Evolutionary conservation across 2,797 vertebrate species (phyloP).

Genomic region (Poecilia wingei): DNA sequence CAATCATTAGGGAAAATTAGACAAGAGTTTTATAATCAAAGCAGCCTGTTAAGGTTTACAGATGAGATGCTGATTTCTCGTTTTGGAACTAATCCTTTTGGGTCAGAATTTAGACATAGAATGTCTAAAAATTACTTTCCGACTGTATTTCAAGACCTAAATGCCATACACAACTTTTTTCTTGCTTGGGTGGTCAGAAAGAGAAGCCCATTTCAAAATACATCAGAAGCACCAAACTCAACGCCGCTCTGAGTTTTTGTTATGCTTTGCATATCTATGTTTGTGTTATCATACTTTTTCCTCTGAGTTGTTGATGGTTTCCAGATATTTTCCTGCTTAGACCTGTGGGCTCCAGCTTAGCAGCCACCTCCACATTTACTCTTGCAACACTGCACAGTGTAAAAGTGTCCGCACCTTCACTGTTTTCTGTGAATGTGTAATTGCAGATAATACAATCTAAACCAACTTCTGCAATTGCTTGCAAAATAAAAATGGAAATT

Average conservation of each 20-base stretch:
- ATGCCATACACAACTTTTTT: neutral
- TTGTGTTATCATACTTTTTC: neutral
- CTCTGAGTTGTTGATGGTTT: neutral
- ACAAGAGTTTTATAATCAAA: neutral
- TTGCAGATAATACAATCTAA: neutral
- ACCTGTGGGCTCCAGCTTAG: constrained; percentile 13
- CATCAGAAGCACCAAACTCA: neutral
- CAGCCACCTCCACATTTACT: neutral
- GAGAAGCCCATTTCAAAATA: neutral
- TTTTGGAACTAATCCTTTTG: neutral
- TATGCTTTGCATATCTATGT: constrained; percentile 2
- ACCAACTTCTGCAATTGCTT: constrained; percentile 14
- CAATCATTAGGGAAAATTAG: neutral
- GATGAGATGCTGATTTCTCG: neutral
- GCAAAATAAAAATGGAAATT: constrained; percentile 8
- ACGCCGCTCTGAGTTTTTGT: neutral
- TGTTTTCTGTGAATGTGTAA: neutral
- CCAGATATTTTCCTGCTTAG: neutral
- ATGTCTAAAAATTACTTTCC: neutral
- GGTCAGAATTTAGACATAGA: neutral
- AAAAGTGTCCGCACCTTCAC: neutral
- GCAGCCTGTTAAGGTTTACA: neutral
- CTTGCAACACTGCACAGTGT: neutral
- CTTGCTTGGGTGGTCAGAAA: neutral
- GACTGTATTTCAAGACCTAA: neutral